Conservation (phyloP, 2,888 invertebrate genomes). For the Cheilosia vulpina region DNA sequence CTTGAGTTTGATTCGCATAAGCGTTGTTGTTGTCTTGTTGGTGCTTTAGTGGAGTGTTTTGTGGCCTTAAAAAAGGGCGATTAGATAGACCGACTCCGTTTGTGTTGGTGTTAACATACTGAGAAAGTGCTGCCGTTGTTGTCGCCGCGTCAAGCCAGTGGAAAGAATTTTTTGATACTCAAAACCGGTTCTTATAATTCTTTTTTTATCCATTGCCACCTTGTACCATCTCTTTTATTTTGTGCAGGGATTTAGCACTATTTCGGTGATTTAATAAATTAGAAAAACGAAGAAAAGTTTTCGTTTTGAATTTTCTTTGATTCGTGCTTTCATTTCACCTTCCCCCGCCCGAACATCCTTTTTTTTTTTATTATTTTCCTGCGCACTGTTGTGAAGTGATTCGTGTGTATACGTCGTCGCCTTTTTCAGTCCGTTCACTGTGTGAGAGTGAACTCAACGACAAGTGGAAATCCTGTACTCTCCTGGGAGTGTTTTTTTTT, state of each 20-base stretch:
- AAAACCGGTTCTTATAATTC: conserved; percentile 53
- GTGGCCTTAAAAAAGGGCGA: conserved; percentile 45
- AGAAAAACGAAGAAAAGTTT: conserved; percentile 27
- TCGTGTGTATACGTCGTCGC: conserved; percentile 58
- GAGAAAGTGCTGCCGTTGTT: conserved; percentile 53
- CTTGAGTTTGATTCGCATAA: conserved; percentile 27
- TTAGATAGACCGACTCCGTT: conserved; percentile 22
- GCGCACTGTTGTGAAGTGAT: conserved; percentile 64
- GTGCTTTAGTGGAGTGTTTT: conserved; percentile 8
- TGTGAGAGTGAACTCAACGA: conserved; percentile 50
- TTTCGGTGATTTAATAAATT: conserved; percentile 17
- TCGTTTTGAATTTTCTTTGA: conserved; percentile 21
- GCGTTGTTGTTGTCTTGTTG: conserved; percentile 22
- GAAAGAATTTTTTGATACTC: conserved; percentile 62
- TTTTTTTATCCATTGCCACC: conserved; percentile 40
- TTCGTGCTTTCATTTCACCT: conserved; percentile 39
- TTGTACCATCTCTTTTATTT: conserved; percentile 10
- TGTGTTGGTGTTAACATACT: conserved; percentile 45
- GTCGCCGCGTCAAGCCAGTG: conserved; percentile 32
- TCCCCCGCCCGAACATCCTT: conserved; percentile 15
- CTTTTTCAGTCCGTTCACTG: conserved; percentile 36
- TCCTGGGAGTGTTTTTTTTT: conserved; percentile 52
- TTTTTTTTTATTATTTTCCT: conserved; percentile 40
- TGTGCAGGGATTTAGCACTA: conserved; percentile 53
- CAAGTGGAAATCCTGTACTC: conserved; percentile 73